Base-by-base conservation (phyloP, 37 sponge, comb jelly and placozoan species). In the Hormiphora californensis region DNA sequence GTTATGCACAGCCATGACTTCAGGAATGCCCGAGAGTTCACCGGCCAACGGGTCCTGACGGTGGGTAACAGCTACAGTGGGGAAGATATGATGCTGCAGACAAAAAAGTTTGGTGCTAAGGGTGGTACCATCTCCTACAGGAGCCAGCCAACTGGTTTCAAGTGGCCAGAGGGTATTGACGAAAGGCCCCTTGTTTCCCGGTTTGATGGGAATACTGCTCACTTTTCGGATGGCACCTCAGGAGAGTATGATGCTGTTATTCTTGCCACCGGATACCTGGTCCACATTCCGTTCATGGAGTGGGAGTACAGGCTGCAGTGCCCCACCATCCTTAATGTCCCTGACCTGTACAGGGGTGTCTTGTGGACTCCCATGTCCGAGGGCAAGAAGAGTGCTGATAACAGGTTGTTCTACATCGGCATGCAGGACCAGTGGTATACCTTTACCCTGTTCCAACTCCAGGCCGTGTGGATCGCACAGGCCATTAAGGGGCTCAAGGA, bases 391-490 rank as follows among this genome's bases (percentile, higher is more conserved):
- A 15, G 27, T 1, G 30, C 33, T 9, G 54, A 87, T 37, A 43
- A 28, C 1, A 87, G 40, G 54, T 35, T 90, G 21, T 40, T 85
- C 38, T 90, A 90, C 85, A 62, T 90, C 17, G 90, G 90, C 4
- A 90, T 90, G 90, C 73, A 86, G 38, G 54, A 90, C 85, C 90
- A 87, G 54, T 87, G 39, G 28, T 90, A 78, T 63, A 87, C 90
- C 19, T 87, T 87, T 54, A 68, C 73, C 54, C 37, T 87, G 63
- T 90, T 90, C 27, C 81, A 85, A 31, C 31, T 55, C 9, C 90
- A 90, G 43, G 63, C 85, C 12, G 78, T 87, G 87, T 90, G 62
- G 36, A 63, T 49, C 0, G 87, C 87, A 1, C 81, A 87, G 33
- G 85, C 81, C 0, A 69, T 90, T 51, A 39, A 87, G 86, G 90